Evolutionary conservation across 2,113 vertebrate genomes (phyloP), one percentile per base, ranked within the genome.

Genomic region (Apeltes quadracus): DNA sequence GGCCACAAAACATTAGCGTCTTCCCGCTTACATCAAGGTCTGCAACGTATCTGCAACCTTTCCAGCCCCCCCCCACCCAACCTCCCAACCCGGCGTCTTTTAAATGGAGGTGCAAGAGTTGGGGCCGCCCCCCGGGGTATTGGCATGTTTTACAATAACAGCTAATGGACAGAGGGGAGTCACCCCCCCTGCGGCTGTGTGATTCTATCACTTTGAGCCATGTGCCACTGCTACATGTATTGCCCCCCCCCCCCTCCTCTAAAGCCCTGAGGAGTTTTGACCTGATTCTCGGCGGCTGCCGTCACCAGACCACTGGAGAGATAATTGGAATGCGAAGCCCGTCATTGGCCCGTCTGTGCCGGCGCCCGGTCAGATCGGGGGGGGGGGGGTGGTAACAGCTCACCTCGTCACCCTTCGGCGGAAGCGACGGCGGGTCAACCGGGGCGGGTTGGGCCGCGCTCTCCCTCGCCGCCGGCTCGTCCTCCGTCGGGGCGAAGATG

Each of bases 401-500:
- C 85, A 97, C 96, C 95, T 95, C 93, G 87, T 94, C 92, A 34
- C 80, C 90, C 0, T 74, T 88, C 80, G 76, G 93, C 0, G 85
- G 87, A 12, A 84, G 23, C 0, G 62, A 59, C n/a, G 93, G 87
- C 61, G 88, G 92, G 75, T 94, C 90, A 54, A 67, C 86, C 80
- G 94, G 93, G 71, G 94, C 92, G 68, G 98, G 90, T 55, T 94
- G 93, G 88, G 97, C 88, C 61, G 93, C 69, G 0, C 94, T 83
- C 39, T 96, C 94, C 96, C 96, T 96, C 5, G 89, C 90, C 72
- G 95, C 89, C 16, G 95, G 95, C 79, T 93, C 91, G 0, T 91
- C 89, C 76, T 91, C 92, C 65, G 79, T 91, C 77, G 89, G 87
- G 7, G 95, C 90, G 0, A 93, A 95, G 76, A 98, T 77, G 4